phyloP scores from a whole-genome alignment of 1,140 invertebrate species.

The Drosophila insularis region DNA sequence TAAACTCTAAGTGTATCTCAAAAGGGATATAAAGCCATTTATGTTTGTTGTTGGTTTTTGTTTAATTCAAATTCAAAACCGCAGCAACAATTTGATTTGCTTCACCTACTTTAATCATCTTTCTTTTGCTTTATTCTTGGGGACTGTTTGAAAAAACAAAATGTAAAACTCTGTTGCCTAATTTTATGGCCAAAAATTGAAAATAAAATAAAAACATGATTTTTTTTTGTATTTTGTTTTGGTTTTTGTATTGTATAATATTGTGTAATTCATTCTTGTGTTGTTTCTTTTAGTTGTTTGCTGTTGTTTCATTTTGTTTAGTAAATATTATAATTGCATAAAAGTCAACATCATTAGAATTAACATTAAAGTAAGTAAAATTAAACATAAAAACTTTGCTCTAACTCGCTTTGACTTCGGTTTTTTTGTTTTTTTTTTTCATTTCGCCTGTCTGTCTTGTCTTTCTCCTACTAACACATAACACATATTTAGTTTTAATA shows the following conservation, averaged over 20 bases:
- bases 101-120: constrained; percentile 2
- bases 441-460: constrained; percentile 11
- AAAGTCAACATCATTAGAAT: constrained; percentile 68
- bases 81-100: not conserved
- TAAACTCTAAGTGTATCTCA: constrained; percentile 74
- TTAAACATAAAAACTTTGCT: constrained; percentile 68
- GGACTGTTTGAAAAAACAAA: constrained; percentile 24
- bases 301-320: constrained; percentile 62
- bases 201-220: not conserved
- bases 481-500: constrained; percentile 2
- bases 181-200: not conserved
- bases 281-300: constrained; percentile 63
- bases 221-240: constrained; percentile 7
- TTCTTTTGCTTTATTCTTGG: not conserved
- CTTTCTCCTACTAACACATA: constrained; percentile 9
- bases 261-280: constrained; percentile 75
- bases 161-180: constrained; percentile 10
- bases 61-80: constrained; percentile 12
- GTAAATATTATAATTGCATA: constrained; percentile 67
- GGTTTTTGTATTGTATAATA: constrained; percentile 76
- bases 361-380: constrained; percentile 64
- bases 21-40: constrained; percentile 80
- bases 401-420: constrained; percentile 27
- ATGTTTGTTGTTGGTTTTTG: constrained; percentile 57
- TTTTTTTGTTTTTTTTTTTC: not conserved